phyloP scores from a whole-genome alignment of 2,797 vertebrate species.

The Pangasius mekongensis region DNA sequence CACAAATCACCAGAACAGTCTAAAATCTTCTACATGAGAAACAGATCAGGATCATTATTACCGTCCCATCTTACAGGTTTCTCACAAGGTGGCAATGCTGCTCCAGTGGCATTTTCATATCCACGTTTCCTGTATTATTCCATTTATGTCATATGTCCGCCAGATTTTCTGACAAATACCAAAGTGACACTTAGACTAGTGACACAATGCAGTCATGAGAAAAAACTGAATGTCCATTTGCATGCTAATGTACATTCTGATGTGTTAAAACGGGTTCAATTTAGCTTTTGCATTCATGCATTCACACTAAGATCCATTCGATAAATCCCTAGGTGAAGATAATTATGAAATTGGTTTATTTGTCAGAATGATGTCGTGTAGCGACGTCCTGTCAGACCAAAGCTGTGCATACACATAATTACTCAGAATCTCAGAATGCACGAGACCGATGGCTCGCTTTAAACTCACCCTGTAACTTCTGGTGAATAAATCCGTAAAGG shows the following conservation, averaged over 20 bases:
- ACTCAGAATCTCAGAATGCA: neutral
- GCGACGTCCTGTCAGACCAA: neutral
- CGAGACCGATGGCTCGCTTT: too few species aligned
- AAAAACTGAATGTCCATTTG: neutral
- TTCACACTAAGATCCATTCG: neutral
- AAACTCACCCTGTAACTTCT: neutral
- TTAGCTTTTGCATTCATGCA: neutral
- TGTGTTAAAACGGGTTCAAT: neutral
- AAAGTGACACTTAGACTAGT: neutral
- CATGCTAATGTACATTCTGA: neutral
- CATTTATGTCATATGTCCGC: neutral
- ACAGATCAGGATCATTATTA: neutral
- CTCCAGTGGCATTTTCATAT: neutral
- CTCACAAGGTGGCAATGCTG: slow-evolving; percentile 13
- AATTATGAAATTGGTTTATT: neutral
- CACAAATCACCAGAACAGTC: neutral
- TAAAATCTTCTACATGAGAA: neutral
- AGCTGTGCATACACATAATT: neutral
- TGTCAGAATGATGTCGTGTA: neutral
- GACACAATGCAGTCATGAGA: neutral
- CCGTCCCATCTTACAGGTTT: neutral
- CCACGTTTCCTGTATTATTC: neutral
- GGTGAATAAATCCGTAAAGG: neutral
- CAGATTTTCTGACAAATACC: slow-evolving; percentile 14
- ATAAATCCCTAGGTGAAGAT: neutral